Evolutionary conservation across 2,113 vertebrate genomes (phyloP), one percentile per base, ranked within the genome.

Genomic region (Empidonax traillii): DNA sequence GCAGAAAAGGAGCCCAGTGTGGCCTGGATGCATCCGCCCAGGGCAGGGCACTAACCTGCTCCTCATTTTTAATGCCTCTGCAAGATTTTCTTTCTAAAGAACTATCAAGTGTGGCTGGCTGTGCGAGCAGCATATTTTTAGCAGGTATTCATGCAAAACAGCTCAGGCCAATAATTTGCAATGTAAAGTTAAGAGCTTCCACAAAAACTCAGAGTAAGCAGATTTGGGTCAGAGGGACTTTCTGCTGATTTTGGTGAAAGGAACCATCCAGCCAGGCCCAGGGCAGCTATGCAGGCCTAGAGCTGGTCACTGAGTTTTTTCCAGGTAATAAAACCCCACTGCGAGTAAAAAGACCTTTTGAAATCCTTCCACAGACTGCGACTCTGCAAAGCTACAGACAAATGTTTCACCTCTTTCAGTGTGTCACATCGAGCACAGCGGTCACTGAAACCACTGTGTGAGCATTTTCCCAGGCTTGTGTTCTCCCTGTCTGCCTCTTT

Each of bases 401-500:
- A 56, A 46, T 58, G 20, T 51, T 74, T 33, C 85, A 85, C 28
- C 37, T 39, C 11, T 41, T 30, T 30, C 35, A 39, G 3, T 9
- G 37, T 63, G 49, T 8, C 8, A 1, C 49, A 7, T 3, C 0
- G 8, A 78, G 62, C 81, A 7, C 0, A 1, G 28, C 0, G 1
- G 35, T 5, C 37, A 5, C 30, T 0, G 3, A 5, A 28, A 25
- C 37, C 5, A 7, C 15, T 2, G 0, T 3, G 3, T 3, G 1
- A 62, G 2, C 33, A 19, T n/a, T 7, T 35, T 31, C 39, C 62
- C 21, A 1, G 25, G 17, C 35, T 19, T 0, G 2, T 1, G 2
- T 35, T 14, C 14, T 28, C 59, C 73, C 37, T 1, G 0, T 10
- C 39, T 5, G 12, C 19, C 24, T 75, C 56, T 37, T 82, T 37